Percentiles rank a stretch among this genome's conserved stretches.
These are phyloP conservation scores for Pangasius sanitwongsei DNA, from an alignment of 2,797 vertebrate genomes.

Conservation along the genomic window DNA sequence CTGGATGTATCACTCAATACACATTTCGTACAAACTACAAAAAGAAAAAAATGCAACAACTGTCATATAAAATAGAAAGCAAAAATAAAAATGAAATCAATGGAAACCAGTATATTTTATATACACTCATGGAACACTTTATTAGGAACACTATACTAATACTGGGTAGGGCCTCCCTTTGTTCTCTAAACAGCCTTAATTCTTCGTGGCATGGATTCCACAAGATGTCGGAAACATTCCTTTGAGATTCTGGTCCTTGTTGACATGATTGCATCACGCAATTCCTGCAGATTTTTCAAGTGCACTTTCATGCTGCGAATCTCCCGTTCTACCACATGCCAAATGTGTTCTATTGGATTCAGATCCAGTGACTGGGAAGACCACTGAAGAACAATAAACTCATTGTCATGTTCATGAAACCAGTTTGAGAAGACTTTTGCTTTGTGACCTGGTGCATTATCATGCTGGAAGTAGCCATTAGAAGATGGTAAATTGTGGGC, in stretches of 20 bases:
- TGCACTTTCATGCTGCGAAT: not conserved
- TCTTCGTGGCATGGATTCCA: not conserved
- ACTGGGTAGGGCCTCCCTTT: not conserved
- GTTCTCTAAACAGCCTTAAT: not conserved
- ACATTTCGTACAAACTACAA: not conserved
- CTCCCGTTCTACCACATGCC: not conserved
- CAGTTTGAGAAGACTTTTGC: not conserved
- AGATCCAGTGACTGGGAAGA: not conserved
- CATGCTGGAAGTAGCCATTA: too few species aligned
- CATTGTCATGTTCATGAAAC: not conserved
- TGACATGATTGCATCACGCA: not conserved
- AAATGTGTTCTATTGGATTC: not conserved
- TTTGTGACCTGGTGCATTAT: not conserved
- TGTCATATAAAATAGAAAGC: not conserved
- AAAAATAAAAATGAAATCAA: not conserved
- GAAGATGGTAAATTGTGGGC: not conserved
- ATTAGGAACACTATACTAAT: not conserved
- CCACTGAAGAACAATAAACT: not conserved
- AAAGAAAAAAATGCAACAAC: not conserved
- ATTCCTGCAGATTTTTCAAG: not conserved
- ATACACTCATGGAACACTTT: not conserved
- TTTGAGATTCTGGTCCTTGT: not conserved
- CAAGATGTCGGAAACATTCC: not conserved
- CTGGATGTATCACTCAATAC: constrained; percentile 2
- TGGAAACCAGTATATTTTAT: not conserved